Conservation (phyloP, 1,140 invertebrate genomes). For the Eufriesea mexicana region DNA sequence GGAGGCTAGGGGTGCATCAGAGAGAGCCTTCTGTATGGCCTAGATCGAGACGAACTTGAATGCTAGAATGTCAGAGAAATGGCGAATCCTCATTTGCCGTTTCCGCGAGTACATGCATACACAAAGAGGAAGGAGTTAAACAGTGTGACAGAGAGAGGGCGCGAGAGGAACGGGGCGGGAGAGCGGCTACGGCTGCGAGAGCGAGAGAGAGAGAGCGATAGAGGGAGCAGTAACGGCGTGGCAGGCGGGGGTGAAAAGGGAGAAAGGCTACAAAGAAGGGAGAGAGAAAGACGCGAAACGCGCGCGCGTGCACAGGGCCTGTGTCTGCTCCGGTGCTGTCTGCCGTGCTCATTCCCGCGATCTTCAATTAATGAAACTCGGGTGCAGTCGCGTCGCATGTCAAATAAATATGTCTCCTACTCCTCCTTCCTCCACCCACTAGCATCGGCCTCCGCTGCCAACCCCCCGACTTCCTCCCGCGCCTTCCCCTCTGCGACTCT, state of each 20-base stretch:
- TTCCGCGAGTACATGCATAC: conserved; percentile 73
- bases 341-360: conserved; percentile 81
- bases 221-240: background rate
- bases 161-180: conserved; percentile 51
- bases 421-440: conserved; percentile 61
- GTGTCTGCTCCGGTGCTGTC: conserved; percentile 77
- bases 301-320: conserved; percentile 58
- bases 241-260: conserved; percentile 6
- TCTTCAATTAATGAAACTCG: conserved; percentile 84
- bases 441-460: conserved; percentile 57
- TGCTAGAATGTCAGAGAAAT: conserved; percentile 80
- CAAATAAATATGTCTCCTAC: conserved; percentile 82
- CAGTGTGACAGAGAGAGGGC: conserved; percentile 29
- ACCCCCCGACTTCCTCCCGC: conserved; percentile 22
- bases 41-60: conserved; percentile 81
- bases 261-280: conserved; percentile 23
- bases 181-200: conserved; percentile 45
- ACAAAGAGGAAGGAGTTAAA: conserved; percentile 42
- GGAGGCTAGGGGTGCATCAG: conserved; percentile 31
- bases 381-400: conserved; percentile 82
- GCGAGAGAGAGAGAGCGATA: conserved; percentile 32
- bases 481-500: conserved; percentile 33
- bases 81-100: conserved; percentile 80
- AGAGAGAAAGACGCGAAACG: conserved; percentile 38
- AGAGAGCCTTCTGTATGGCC: conserved; percentile 71